These are phyloP conservation scores for Desmophyllum pertusum DNA, from an alignment of 92 coral and sea anemone genomes.

Conservation along the genomic window DNA sequence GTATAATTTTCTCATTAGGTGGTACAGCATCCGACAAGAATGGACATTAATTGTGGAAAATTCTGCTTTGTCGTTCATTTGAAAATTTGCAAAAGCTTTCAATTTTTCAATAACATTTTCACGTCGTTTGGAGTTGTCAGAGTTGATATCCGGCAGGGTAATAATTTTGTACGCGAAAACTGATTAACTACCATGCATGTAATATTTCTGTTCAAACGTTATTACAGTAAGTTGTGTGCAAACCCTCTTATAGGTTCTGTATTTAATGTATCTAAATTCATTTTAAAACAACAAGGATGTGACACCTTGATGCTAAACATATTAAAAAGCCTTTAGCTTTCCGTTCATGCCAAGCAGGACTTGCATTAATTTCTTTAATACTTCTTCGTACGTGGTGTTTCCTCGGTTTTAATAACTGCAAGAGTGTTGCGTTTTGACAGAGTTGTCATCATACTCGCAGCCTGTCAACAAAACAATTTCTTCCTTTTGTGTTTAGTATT, in stretches of 20 bases:
- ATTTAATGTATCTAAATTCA: not conserved
- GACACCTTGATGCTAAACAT: not conserved
- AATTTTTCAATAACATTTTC: not conserved
- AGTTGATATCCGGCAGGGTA: conserved; percentile 2
- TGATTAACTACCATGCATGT: not conserved
- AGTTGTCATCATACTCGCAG: not conserved
- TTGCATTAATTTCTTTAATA: not conserved
- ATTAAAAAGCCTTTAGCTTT: not conserved
- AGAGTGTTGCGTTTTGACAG: conserved; percentile 12
- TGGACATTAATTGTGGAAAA: not conserved
- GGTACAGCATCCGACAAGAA: not conserved
- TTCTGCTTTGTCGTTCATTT: not conserved
- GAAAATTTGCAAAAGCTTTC: not conserved
- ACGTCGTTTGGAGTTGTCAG: not conserved
- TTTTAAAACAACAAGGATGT: not conserved
- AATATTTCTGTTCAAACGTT: not conserved
- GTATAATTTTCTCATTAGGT: not conserved
- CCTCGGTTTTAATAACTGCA: conserved; percentile 14
- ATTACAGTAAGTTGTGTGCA: not conserved
- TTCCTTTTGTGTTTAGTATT: conserved; percentile 1
- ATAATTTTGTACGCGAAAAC: not conserved
- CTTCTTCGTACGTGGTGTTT: not conserved
- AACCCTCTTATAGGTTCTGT: not conserved
- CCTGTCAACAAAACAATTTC: conserved; percentile 6
- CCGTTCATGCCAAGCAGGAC: not conserved